Percentiles rank a stretch among this genome's conserved stretches.
Conservation (phyloP, 2,797 vertebrate genomes). For the Rhinoraja longicauda region DNA sequence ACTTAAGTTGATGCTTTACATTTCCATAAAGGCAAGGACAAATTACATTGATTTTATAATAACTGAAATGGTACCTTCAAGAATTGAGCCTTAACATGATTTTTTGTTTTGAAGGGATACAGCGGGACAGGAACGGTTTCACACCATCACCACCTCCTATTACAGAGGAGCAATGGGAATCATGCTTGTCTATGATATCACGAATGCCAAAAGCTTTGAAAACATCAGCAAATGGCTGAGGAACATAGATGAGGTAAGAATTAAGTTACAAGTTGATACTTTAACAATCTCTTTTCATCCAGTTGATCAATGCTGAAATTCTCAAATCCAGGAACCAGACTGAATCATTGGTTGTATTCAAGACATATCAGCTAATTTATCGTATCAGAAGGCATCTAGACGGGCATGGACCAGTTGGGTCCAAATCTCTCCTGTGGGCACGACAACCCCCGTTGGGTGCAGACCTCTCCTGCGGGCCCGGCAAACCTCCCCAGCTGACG, state of each 20-base stretch:
- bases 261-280: neutral
- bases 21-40: neutral
- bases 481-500: too few relatives aligned
- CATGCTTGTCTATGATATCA: slow-evolving; percentile 98
- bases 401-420: too few relatives aligned
- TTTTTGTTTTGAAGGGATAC: slow-evolving; percentile 74
- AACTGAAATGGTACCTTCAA: neutral
- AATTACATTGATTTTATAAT: neutral
- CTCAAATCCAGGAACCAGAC: too few relatives aligned
- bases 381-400: too few relatives aligned
- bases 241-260: slow-evolving; percentile 92
- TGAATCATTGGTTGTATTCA: too few relatives aligned
- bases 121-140: slow-evolving; percentile 92
- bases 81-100: neutral
- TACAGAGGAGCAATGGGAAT: slow-evolving; percentile 99
- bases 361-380: too few relatives aligned
- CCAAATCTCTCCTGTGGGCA: too few relatives aligned
- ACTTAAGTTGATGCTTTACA: neutral
- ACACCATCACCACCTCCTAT: slow-evolving; percentile 99
- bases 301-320: too few relatives aligned
- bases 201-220: slow-evolving; percentile 97
- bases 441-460: too few relatives aligned
- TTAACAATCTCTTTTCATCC: too few relatives aligned
- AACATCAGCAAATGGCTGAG: slow-evolving; percentile 99
- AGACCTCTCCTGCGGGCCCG: too few relatives aligned